phyloP scores from a whole-genome alignment of 35 echinoderm and acorn worm genomes.

The Ophioderma brevispina region DNA sequence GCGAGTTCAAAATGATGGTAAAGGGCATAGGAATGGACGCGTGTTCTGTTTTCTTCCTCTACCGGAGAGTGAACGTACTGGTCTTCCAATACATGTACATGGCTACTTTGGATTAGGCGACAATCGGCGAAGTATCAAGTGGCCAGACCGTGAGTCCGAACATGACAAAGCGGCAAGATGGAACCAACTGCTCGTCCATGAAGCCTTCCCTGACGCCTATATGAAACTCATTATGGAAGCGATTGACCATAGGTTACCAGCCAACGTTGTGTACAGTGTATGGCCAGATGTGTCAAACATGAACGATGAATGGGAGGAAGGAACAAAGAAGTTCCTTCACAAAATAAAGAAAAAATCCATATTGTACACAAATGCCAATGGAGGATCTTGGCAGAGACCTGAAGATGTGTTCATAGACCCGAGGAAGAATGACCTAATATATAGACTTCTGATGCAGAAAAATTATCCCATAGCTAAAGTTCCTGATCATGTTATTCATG shows the following conservation, averaged over 20 bases:
- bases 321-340: slow-evolving; percentile 43
- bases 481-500: slow-evolving; percentile 9
- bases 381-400: slow-evolving; percentile 47
- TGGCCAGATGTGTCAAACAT: slow-evolving; percentile 49
- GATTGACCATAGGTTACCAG: slow-evolving; percentile 10
- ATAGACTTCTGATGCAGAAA: slow-evolving; percentile 8
- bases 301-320: slow-evolving; percentile 44
- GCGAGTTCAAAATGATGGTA: not conserved
- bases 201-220: slow-evolving; percentile 73
- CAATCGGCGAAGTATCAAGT: slow-evolving; percentile 72
- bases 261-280: slow-evolving; percentile 59
- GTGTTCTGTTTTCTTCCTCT: slow-evolving; percentile 94
- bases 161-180: slow-evolving; percentile 62
- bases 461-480: not conserved
- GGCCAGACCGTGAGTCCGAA: slow-evolving; percentile 74
- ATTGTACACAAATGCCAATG: slow-evolving; percentile 42
- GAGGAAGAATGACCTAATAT: slow-evolving; percentile 12
- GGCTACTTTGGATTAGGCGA: slow-evolving; percentile 81
- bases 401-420: slow-evolving; percentile 24
- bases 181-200: slow-evolving; percentile 68
- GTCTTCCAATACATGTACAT: slow-evolving; percentile 86
- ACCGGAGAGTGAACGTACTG: slow-evolving; percentile 71
- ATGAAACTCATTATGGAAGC: slow-evolving; percentile 27
- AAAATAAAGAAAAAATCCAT: slow-evolving; percentile 46
- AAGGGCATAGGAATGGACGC: slow-evolving; percentile 25